Evolutionary conservation across 2,113 vertebrate genomes (phyloP).

Genomic region (Muntiacus muntjak): DNA sequence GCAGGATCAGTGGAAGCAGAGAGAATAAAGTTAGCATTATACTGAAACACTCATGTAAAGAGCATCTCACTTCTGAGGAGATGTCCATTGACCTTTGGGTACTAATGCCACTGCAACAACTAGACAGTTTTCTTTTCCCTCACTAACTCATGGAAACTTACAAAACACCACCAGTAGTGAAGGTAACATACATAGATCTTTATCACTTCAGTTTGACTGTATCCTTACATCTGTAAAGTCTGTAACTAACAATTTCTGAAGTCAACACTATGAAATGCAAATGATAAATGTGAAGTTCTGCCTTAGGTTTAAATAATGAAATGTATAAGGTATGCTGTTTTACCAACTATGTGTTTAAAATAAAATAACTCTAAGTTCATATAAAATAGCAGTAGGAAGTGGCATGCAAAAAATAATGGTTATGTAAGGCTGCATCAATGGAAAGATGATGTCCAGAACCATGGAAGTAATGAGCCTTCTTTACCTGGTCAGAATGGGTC

Average conservation of each 20-base stretch:
- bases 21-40: not conserved
- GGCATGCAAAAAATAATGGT: not conserved
- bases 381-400: not conserved
- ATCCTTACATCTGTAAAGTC: not conserved
- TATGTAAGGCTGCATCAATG: not conserved
- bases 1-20: not conserved
- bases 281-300: not conserved
- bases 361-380: not conserved
- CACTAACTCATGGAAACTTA: not conserved
- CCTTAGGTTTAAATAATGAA: constrained; percentile 1
- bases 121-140: not conserved
- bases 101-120: not conserved
- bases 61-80: not conserved
- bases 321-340: not conserved
- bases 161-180: not conserved
- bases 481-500: not conserved
- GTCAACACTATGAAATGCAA: not conserved
- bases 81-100: not conserved
- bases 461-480: not conserved
- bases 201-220: not conserved
- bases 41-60: not conserved
- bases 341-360: not conserved
- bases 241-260: not conserved
- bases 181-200: not conserved
- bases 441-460: not conserved